Conservation (phyloP, 2,113 vertebrate genomes). For the Tachycineta bicolor region DNA sequence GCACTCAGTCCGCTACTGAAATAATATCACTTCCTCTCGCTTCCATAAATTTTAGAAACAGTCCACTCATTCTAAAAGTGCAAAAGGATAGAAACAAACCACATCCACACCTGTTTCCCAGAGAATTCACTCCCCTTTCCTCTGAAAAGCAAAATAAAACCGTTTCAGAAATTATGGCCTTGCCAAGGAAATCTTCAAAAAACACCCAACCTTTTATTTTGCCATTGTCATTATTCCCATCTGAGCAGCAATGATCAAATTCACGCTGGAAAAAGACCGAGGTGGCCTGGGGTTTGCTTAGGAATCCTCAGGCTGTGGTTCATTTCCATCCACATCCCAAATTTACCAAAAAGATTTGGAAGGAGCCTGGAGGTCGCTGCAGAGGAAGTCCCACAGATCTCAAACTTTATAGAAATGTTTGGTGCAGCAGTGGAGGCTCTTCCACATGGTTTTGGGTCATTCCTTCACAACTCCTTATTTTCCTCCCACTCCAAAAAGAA, state of each 20-base stretch:
- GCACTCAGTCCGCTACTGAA: not conserved
- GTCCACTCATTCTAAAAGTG: not conserved
- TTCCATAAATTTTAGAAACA: slow-evolving; percentile 10
- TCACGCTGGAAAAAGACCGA: not conserved
- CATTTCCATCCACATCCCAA: not conserved
- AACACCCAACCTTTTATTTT: not conserved
- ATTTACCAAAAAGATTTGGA: not conserved
- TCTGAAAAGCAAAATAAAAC: not conserved
- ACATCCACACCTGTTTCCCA: not conserved
- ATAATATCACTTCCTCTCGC: not conserved
- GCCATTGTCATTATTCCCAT: not conserved
- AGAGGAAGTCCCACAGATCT: not conserved
- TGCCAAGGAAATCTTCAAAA: not conserved
- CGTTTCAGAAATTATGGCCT: not conserved
- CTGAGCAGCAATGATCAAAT: not conserved
- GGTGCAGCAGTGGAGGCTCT: not conserved
- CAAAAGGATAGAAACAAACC: not conserved
- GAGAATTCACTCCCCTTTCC: not conserved
- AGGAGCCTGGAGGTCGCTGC: not conserved
- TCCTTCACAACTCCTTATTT: not conserved
- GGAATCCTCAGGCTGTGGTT: not conserved
- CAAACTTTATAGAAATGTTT: not conserved
- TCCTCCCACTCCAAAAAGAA: not conserved
- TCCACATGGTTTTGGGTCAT: not conserved
- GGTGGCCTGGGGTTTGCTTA: not conserved